Conservation (phyloP, 2,113 vertebrate species). For the Bujurquina vittata region DNA sequence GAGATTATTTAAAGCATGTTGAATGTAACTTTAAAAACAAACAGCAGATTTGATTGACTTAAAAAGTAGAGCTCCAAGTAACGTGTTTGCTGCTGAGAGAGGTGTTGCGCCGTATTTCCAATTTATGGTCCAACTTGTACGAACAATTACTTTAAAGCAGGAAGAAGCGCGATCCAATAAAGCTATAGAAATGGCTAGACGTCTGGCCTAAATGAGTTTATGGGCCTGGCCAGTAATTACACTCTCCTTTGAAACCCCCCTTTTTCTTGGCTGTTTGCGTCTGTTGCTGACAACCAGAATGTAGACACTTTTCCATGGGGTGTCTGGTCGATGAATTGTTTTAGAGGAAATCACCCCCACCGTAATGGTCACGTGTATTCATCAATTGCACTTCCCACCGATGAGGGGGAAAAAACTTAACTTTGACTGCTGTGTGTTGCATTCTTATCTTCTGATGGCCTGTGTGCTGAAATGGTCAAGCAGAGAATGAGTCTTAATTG, state of each 20-base stretch:
- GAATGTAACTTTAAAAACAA: background rate
- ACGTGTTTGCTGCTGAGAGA: slow-evolving; percentile 81
- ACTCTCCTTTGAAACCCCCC: slow-evolving; percentile 87
- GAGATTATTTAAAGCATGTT: background rate
- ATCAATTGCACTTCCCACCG: slow-evolving; percentile 68
- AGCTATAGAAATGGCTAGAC: slow-evolving; percentile 95
- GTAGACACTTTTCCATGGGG: slow-evolving; percentile 83
- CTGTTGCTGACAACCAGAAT: slow-evolving; percentile 86
- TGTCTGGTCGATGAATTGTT: slow-evolving; percentile 82
- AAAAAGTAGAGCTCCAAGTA: slow-evolving; percentile 36
- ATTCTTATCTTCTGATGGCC: background rate
- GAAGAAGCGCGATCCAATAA: slow-evolving; percentile 95
- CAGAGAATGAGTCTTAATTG: background rate
- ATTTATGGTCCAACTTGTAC: slow-evolving; percentile 87
- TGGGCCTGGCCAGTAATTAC: slow-evolving; percentile 83
- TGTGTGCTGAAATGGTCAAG: background rate
- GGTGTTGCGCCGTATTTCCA: slow-evolving; percentile 84
- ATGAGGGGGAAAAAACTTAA: slow-evolving; percentile 45
- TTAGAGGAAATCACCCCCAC: slow-evolving; percentile 72
- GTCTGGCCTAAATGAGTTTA: slow-evolving; percentile 99
- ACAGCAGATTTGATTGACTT: background rate
- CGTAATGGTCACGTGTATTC: slow-evolving; percentile 80
- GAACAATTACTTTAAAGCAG: slow-evolving; percentile 94
- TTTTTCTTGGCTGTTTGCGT: slow-evolving; percentile 91
- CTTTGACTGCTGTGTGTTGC: slow-evolving; percentile 59